Evolutionary conservation across 2,888 invertebrate species (phyloP).

Genomic region (Polyommatus icarus): DNA sequence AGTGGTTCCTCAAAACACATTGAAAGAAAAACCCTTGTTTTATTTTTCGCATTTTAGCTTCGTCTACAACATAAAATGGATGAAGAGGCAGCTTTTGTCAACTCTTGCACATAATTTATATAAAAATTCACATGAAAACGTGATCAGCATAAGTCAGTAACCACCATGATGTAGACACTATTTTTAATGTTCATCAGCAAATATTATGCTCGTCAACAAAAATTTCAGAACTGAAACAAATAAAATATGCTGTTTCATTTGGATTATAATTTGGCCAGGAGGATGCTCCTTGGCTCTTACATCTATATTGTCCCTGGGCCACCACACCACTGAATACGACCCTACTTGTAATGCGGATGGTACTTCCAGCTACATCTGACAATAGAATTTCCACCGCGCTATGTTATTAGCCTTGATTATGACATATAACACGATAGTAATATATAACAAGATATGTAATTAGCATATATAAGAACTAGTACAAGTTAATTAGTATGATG

Average conservation of each 20-base stretch:
- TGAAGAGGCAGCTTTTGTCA: too few relatives aligned
- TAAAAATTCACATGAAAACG: too few relatives aligned
- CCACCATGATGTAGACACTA: too few relatives aligned
- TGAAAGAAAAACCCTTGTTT: not conserved
- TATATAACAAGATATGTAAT: conserved; percentile 22
- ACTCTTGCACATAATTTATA: too few relatives aligned
- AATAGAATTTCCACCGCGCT: conserved; percentile 36
- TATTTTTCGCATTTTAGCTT: not conserved
- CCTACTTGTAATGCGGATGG: conserved; percentile 43
- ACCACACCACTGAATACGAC: not conserved
- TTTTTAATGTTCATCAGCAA: too few relatives aligned
- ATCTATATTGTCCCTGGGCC: not conserved
- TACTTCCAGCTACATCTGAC: conserved; percentile 41
- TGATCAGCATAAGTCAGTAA: too few relatives aligned
- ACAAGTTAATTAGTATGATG: not conserved
- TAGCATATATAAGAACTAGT: not conserved
- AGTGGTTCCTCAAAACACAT: not conserved
- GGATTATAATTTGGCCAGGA: not conserved
- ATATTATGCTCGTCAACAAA: too few relatives aligned
- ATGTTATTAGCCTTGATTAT: conserved; percentile 24
- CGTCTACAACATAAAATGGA: not conserved
- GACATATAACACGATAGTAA: conserved; percentile 24
- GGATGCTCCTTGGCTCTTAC: not conserved
- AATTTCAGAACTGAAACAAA: too few relatives aligned
- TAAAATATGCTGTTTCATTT: too few relatives aligned